These are phyloP conservation scores for Trachops cirrhosus DNA, from an alignment of 2,797 vertebrate species.

Conservation along the genomic window DNA sequence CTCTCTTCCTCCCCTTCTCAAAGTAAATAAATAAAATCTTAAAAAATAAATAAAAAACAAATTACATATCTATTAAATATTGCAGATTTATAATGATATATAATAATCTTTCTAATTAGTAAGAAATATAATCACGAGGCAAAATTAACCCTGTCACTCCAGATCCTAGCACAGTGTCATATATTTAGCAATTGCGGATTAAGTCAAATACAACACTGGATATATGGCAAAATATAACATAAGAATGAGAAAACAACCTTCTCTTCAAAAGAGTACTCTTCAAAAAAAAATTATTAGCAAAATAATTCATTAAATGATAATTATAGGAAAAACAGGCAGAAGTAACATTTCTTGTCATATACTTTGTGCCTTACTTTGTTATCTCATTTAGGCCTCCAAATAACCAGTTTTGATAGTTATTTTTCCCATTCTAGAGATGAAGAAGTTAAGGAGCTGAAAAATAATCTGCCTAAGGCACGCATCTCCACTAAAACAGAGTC, in stretches of 20 bases:
- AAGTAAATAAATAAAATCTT: too few species aligned
- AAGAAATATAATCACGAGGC: background rate
- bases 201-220: conserved; percentile 4
- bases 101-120: background rate
- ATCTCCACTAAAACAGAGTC: background rate
- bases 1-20: too few species aligned
- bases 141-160: background rate
- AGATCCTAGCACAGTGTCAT: background rate
- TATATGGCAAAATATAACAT: background rate
- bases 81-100: background rate
- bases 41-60: too few species aligned
- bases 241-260: background rate
- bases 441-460: background rate
- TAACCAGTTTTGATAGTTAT: background rate
- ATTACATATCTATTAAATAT: background rate
- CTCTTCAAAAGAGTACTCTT: background rate
- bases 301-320: background rate
- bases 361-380: background rate
- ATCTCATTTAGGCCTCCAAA: background rate
- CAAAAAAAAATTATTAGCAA: background rate
- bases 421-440: background rate
- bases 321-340: background rate
- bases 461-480: background rate
- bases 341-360: background rate
- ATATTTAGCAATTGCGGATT: background rate